A percentile compares a stretch with the other conserved stretches of the same genome.
These are phyloP conservation scores for Philhelius pedissequus DNA, from an alignment of 2,888 invertebrate species.

Conservation along the genomic window DNA sequence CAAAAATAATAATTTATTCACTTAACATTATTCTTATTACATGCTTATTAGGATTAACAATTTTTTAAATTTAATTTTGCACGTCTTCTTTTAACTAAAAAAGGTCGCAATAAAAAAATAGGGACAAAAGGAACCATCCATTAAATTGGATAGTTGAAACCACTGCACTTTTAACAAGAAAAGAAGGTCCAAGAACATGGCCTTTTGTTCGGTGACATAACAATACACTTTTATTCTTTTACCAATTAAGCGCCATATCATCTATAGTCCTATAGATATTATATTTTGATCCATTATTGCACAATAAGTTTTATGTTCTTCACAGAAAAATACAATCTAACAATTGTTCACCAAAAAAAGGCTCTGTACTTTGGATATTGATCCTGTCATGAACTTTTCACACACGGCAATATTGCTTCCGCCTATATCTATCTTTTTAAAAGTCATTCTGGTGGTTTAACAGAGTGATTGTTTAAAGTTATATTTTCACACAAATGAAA, in stretches of 20 bases:
- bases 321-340: background rate
- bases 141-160: constrained; percentile 6
- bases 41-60: background rate
- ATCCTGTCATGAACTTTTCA: constrained; percentile 65
- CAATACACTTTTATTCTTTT: constrained; percentile 17
- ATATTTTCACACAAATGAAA: constrained; percentile 9
- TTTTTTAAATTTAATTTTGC: constrained; percentile 5
- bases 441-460: constrained; percentile 14
- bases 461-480: background rate
- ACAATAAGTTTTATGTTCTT: constrained; percentile 29
- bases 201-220: constrained; percentile 19
- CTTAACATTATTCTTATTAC: background rate
- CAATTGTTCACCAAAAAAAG: constrained; percentile 41
- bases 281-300: constrained; percentile 14
- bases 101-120: background rate
- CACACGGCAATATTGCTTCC: constrained; percentile 32
- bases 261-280: background rate
- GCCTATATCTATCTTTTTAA: background rate
- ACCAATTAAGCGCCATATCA: constrained; percentile 61
- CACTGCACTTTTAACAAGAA: background rate
- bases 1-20: too few relatives aligned
- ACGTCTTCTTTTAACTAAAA: background rate
- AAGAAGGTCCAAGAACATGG: background rate
- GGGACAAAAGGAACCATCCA: background rate
- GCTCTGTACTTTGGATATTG: constrained; percentile 44